phyloP scores from a whole-genome alignment of 1,140 invertebrate genomes.

The Daktulosphaira vitifoliae region DNA sequence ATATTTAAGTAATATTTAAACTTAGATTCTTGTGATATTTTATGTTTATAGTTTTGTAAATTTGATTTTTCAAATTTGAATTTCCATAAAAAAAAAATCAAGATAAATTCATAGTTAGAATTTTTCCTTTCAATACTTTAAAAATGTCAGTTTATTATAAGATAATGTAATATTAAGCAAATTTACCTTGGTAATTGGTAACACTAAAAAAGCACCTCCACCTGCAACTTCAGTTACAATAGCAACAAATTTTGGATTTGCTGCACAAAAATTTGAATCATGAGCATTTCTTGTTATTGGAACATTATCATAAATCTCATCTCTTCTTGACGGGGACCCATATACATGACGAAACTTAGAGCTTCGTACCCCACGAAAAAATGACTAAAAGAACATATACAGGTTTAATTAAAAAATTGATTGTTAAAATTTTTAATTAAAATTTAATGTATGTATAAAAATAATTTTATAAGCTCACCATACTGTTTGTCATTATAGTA shows the following conservation, averaged over 20 bases:
- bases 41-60: no score
- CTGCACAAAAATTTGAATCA: slow-evolving; percentile 85
- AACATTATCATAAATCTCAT: slow-evolving; percentile 86
- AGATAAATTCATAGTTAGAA: no score
- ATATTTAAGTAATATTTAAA: no score
- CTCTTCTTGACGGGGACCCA: slow-evolving; percentile 75
- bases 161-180: slow-evolving; percentile 29
- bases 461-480: neutral
- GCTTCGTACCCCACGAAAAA: slow-evolving; percentile 74
- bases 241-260: slow-evolving; percentile 90
- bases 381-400: slow-evolving; percentile 50
- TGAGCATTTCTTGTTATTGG: slow-evolving; percentile 86
- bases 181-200: slow-evolving; percentile 78
- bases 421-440: no score
- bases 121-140: no score
- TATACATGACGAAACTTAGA: slow-evolving; percentile 91
- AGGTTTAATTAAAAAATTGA: no score
- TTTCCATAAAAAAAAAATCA: no score
- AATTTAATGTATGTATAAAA: no score
- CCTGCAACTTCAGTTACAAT: slow-evolving; percentile 90
- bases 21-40: no score
- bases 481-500: slow-evolving; percentile 11
- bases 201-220: slow-evolving; percentile 83
- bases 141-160: no score
- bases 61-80: no score